Evolutionary conservation across 2,797 vertebrate species (phyloP).

Genomic region (Heliangelus exortis): DNA sequence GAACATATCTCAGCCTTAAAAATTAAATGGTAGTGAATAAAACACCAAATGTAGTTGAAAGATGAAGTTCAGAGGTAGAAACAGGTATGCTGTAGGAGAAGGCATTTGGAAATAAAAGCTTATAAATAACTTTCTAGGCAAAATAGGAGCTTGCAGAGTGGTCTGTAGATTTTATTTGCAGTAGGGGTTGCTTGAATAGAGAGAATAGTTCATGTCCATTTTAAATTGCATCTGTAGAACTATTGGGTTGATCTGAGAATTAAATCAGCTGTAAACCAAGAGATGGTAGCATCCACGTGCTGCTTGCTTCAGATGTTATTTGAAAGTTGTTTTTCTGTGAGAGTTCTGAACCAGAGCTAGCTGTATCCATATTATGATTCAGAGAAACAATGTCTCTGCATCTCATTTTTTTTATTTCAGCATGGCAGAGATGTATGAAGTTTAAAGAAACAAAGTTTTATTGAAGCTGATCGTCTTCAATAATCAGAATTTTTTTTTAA

Average conservation of each 20-base stretch:
- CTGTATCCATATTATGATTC: background rate
- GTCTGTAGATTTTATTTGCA: background rate
- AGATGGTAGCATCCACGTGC: background rate
- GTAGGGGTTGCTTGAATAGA: background rate
- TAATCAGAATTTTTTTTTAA: background rate
- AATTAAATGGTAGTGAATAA: background rate
- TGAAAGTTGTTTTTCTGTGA: slow-evolving; percentile 16
- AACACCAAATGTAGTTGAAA: background rate
- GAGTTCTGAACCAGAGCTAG: background rate
- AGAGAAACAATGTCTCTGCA: background rate
- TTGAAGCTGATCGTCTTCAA: background rate
- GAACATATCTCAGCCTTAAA: background rate
- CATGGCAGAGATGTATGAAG: background rate
- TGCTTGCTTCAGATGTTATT: slow-evolving; percentile 11
- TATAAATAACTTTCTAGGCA: background rate
- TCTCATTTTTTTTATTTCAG: background rate
- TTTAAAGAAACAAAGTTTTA: background rate
- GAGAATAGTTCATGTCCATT: background rate
- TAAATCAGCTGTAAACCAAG: background rate
- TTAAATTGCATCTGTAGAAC: background rate
- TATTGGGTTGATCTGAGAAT: background rate
- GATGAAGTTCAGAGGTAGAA: background rate
- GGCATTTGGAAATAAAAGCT: background rate
- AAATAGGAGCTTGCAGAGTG: background rate
- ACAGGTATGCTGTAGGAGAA: background rate